Percentiles rank a stretch among this genome's conserved stretches.
Conservation (phyloP, 2,113 vertebrate genomes). For the Triplophysa dalaica region DNA sequence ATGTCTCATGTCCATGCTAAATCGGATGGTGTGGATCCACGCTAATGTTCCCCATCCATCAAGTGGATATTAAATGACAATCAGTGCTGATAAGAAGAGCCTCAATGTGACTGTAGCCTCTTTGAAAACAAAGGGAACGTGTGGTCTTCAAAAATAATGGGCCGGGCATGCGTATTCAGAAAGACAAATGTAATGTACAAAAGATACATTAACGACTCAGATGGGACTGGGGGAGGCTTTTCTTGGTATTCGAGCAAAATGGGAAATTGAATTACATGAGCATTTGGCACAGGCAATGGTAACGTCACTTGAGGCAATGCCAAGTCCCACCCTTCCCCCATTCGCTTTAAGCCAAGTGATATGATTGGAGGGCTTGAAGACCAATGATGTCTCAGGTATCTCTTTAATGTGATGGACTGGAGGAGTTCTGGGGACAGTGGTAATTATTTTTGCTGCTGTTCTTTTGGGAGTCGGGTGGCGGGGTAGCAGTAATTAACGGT, state of each 20-base stretch:
- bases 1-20: conserved; percentile 42
- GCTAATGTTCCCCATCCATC: conserved; percentile 59
- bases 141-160: conserved; percentile 49
- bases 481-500: conserved; percentile 73
- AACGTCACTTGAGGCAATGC: conserved; percentile 27
- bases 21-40: conserved; percentile 39
- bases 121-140: conserved; percentile 56
- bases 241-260: conserved; percentile 27
- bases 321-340: conserved; percentile 28
- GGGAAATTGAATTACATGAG: conserved; percentile 52
- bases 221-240: conserved; percentile 29
- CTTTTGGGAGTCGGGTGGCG: conserved; percentile 65
- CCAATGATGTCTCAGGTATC: conserved; percentile 57
- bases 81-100: conserved; percentile 48
- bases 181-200: conserved; percentile 36
- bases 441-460: conserved; percentile 73
- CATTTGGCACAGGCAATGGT: conserved; percentile 35
- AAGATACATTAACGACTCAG: conserved; percentile 51
- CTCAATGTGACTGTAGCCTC: conserved; percentile 55
- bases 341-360: not conserved
- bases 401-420: conserved; percentile 70
- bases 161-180: conserved; percentile 36
- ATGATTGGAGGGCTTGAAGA: conserved; percentile 50
- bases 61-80: conserved; percentile 62
- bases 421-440: conserved; percentile 67